phyloP scores from a whole-genome alignment of 2,888 invertebrate genomes.

The Nipponacmea schrenckii region DNA sequence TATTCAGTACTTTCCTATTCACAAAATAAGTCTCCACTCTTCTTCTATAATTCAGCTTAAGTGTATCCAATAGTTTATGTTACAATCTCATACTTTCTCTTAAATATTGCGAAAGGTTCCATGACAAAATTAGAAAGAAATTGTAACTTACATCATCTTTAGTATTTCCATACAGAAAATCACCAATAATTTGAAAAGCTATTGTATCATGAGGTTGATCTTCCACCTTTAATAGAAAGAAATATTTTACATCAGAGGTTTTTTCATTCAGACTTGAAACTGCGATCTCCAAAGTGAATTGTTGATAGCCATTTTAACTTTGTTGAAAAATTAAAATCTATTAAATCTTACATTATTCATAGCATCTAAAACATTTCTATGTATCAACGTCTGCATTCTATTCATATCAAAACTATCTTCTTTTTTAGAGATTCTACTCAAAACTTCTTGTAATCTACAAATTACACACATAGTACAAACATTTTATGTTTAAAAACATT shows the following conservation, averaged over 20 bases:
- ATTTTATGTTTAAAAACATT: background rate
- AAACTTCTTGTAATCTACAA: slow-evolving; percentile 67
- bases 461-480: background rate
- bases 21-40: too few species aligned
- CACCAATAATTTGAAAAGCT: slow-evolving; percentile 82
- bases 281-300: too few species aligned
- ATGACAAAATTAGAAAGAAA: background rate
- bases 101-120: too few species aligned
- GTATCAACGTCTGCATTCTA: slow-evolving; percentile 79
- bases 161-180: slow-evolving; percentile 83
- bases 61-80: too few species aligned
- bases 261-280: slow-evolving; percentile 13
- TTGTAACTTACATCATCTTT: slow-evolving; percentile 75
- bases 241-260: background rate
- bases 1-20: too few species aligned
- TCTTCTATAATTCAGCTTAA: too few species aligned
- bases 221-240: slow-evolving; percentile 70
- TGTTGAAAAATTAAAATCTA: background rate
- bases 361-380: slow-evolving; percentile 72
- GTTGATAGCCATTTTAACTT: slow-evolving; percentile 12
- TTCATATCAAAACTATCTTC: slow-evolving; percentile 76
- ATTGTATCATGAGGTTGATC: slow-evolving; percentile 78
- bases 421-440: slow-evolving; percentile 45
- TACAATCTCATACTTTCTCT: too few species aligned
- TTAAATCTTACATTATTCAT: slow-evolving; percentile 50